Percentiles rank a stretch among this genome's conserved stretches.
Evolutionary conservation across 1,140 invertebrate genomes (phyloP).

Genomic region (Drosophila nigrodunni): DNA sequence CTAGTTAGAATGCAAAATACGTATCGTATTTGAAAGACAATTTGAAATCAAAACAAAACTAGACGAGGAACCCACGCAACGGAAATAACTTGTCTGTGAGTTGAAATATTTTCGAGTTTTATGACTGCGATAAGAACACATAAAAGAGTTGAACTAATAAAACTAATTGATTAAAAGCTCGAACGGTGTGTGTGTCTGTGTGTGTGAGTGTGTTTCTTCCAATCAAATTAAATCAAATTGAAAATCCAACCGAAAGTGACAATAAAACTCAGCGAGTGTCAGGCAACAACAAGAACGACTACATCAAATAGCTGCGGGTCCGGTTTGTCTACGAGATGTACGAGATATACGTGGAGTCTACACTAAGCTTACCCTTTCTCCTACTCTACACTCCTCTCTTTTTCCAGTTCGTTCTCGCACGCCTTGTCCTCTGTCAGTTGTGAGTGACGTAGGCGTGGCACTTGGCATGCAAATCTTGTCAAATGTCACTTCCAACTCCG

Average conservation of each 20-base stretch:
- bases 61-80: constrained; percentile 36
- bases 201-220: constrained; percentile 31
- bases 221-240: constrained; percentile 54
- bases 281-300: constrained; percentile 4
- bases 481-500: constrained; percentile 70
- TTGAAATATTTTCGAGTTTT: constrained; percentile 14
- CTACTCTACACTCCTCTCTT: constrained; percentile 10
- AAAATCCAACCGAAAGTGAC: constrained; percentile 74
- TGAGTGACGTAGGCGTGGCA: constrained; percentile 76
- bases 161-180: constrained; percentile 46
- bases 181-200: constrained; percentile 4
- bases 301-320: constrained; percentile 26
- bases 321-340: neutral
- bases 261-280: constrained; percentile 74
- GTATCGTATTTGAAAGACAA: neutral
- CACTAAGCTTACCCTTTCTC: constrained; percentile 18
- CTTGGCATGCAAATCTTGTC: constrained; percentile 82
- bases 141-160: constrained; percentile 38
- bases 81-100: constrained; percentile 20
- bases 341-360: neutral
- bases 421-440: constrained; percentile 29
- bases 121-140: constrained; percentile 45
- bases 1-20: constrained; percentile 15
- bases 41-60: neutral
- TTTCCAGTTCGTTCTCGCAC: neutral